These are phyloP conservation scores for Drosophila aldrichi DNA, from an alignment of 2,888 invertebrate species.

Conservation along the genomic window DNA sequence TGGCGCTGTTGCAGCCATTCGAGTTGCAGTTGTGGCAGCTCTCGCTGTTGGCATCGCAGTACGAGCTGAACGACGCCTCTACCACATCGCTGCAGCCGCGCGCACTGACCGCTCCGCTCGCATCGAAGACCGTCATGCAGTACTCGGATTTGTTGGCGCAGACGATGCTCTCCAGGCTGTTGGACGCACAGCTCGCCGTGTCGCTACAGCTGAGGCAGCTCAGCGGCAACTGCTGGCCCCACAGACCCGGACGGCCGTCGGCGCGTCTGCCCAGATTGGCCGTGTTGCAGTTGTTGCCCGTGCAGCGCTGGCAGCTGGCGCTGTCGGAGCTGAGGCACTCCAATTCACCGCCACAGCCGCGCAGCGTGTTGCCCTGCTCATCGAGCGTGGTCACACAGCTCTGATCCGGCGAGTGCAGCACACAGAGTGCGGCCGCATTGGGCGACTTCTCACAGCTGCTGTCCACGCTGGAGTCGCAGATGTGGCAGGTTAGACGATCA, in stretches of 20 bases:
- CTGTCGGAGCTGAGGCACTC: conserved; percentile 49
- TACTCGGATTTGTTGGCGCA: conserved; percentile 59
- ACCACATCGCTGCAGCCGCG: conserved; percentile 79
- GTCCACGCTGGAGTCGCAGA: conserved; percentile 66
- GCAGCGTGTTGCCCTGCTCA: conserved; percentile 63
- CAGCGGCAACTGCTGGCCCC: conserved; percentile 79
- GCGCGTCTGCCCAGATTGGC: conserved; percentile 65
- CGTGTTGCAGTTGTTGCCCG: conserved; percentile 68
- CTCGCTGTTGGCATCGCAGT: conserved; percentile 67
- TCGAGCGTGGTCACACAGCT: conserved; percentile 69
- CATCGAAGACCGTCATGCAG: conserved; percentile 79
- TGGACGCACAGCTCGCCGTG: conserved; percentile 45
- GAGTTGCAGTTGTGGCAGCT: conserved; percentile 82
- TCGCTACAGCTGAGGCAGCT: conserved; percentile 69
- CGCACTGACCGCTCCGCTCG: conserved; percentile 47
- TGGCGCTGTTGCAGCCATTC: conserved; percentile 77
- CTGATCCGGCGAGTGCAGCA: conserved; percentile 57
- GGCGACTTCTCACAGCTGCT: conserved; percentile 66
- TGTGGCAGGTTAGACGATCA: conserved; percentile 75
- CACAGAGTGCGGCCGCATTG: conserved; percentile 50
- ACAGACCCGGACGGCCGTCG: conserved; percentile 78
- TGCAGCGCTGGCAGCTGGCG: conserved; percentile 65
- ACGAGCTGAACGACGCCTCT: conserved; percentile 55
- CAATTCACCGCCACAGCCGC: conserved; percentile 74
- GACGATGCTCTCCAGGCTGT: neutral